These are phyloP conservation scores for Spinibarbus caldwelli DNA, from an alignment of 2,797 vertebrate genomes.

Conservation along the genomic window DNA sequence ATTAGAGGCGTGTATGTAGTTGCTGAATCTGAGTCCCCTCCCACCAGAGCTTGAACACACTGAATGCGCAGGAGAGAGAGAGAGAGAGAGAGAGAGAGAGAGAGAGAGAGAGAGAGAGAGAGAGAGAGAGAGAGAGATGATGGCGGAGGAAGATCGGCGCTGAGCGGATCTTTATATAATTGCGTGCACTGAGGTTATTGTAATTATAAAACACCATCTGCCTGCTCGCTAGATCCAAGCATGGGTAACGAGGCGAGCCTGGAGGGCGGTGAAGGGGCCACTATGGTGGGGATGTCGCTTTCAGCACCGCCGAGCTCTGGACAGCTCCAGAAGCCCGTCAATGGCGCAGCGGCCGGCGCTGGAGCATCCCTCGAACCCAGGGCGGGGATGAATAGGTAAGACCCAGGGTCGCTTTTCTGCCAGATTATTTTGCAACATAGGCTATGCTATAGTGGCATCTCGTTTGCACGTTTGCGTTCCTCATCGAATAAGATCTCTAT, in stretches of 20 bases:
- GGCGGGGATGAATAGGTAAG: slow-evolving; percentile 77
- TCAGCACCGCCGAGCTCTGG: slow-evolving; percentile 72
- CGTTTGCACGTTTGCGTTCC: not conserved
- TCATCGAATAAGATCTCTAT: not conserved
- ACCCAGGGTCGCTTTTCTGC: not conserved
- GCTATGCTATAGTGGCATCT: not conserved
- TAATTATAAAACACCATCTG: slow-evolving; percentile 27
- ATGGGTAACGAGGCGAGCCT: slow-evolving; percentile 86
- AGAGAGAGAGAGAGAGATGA: slow-evolving; percentile 56
- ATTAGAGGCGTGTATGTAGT: slow-evolving; percentile 32
- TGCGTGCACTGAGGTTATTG: slow-evolving; percentile 24
- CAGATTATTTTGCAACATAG: not conserved
- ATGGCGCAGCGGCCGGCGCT: slow-evolving; percentile 79
- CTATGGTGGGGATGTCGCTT: slow-evolving; percentile 73
- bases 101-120: slow-evolving; percentile 50
- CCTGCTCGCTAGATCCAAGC: slow-evolving; percentile 43
- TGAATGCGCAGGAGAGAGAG: slow-evolving; percentile 51
- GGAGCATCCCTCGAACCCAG: slow-evolving; percentile 76
- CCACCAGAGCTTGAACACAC: slow-evolving; percentile 43
- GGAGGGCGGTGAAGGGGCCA: slow-evolving; percentile 78
- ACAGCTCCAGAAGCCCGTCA: slow-evolving; percentile 79
- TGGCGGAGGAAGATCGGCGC: slow-evolving; percentile 69
- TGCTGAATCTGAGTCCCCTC: slow-evolving; percentile 46
- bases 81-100: slow-evolving; percentile 49
- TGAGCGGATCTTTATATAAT: slow-evolving; percentile 57